Evolutionary conservation across 1,140 invertebrate species (phyloP).

Genomic region (Tribolium castaneum): DNA sequence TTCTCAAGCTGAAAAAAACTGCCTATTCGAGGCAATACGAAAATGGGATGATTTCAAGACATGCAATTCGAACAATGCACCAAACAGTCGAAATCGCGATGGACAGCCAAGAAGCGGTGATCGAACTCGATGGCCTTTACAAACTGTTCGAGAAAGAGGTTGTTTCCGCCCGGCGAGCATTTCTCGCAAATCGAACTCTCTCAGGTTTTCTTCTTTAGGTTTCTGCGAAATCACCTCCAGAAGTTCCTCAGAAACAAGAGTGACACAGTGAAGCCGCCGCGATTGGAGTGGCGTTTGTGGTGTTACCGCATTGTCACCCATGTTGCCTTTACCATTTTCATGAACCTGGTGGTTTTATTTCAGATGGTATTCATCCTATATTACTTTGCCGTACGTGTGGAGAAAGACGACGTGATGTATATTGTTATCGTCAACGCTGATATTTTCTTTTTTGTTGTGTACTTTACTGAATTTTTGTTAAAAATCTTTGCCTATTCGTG

Average conservation of each 20-base stretch:
- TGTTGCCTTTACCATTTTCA: not conserved
- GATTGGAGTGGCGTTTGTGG: slow-evolving; percentile 45
- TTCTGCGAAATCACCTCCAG: not conserved
- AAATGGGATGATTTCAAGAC: slow-evolving; percentile 65
- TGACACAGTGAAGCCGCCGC: slow-evolving; percentile 64
- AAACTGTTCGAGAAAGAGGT: not conserved
- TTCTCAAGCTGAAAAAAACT: slow-evolving; percentile 65
- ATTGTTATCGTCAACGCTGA: not conserved
- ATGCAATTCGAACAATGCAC: slow-evolving; percentile 63
- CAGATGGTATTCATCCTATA: not conserved
- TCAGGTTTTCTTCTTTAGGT: not conserved
- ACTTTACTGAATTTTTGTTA: slow-evolving; percentile 27
- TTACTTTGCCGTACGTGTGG: not conserved
- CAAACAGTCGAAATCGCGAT: slow-evolving; percentile 64
- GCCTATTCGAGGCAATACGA: slow-evolving; percentile 65
- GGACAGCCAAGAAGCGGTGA: slow-evolving; percentile 61
- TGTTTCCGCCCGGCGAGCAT: not conserved
- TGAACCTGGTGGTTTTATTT: not conserved
- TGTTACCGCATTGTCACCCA: not conserved
- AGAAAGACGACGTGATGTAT: not conserved
- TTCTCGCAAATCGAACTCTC: not conserved
- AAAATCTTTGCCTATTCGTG: slow-evolving; percentile 40
- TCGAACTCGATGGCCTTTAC: slow-evolving; percentile 62
- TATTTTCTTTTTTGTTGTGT: slow-evolving; percentile 19
- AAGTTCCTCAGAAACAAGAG: not conserved